Evolutionary conservation across 2,113 vertebrate genomes (phyloP).

Genomic region (Leiothrix lutea): DNA sequence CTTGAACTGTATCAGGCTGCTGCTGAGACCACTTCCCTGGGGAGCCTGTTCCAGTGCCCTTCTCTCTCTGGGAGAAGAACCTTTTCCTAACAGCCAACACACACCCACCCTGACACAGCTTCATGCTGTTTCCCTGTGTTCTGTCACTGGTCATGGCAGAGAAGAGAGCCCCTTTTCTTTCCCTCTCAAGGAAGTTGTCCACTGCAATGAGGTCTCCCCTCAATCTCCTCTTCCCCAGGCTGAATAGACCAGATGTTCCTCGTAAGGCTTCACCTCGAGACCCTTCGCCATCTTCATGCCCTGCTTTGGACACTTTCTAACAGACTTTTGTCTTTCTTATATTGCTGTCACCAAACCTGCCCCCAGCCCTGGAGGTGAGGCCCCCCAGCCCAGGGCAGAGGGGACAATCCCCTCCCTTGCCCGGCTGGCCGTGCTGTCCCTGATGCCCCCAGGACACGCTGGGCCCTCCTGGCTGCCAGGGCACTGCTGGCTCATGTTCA

Average conservation of each 20-base stretch:
- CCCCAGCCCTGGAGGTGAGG: neutral
- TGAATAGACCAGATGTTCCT: neutral
- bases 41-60: neutral
- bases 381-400: accelerated
- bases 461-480: neutral
- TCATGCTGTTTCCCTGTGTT: neutral
- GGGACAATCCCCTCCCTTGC: neutral
- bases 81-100: accelerated
- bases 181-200: accelerated
- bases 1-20: neutral
- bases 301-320: neutral
- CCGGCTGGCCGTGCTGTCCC: accelerated
- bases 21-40: neutral
- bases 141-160: neutral
- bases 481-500: neutral
- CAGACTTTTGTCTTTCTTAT: no score
- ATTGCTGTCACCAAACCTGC: accelerated
- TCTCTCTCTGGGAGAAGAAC: neutral
- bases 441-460: accelerated
- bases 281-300: neutral
- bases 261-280: accelerated
- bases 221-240: neutral
- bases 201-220: neutral
- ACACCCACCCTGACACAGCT: neutral
- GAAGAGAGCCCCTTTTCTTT: neutral